A percentile compares a stretch with the other conserved stretches of the same genome.
These are phyloP conservation scores for Toxotes chatareus DNA, from an alignment of 2,113 vertebrate genomes.

Conservation along the genomic window DNA sequence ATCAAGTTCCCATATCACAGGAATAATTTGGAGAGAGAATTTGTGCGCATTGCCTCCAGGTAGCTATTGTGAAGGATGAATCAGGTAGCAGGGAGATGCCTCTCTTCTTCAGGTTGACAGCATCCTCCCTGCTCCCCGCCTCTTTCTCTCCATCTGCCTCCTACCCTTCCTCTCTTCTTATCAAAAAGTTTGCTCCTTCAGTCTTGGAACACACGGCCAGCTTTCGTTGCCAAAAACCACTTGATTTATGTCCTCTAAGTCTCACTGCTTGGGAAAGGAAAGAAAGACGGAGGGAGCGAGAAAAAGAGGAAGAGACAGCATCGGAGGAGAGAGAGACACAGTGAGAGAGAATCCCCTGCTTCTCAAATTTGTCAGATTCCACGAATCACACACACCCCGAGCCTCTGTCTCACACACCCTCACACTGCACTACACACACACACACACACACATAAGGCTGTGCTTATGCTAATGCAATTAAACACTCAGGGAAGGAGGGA, in stretches of 20 bases:
- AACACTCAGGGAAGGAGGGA: conserved; percentile 58
- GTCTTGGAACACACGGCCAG: conserved; percentile 19
- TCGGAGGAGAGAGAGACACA: conserved; percentile 24
- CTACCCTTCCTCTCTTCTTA: neutral
- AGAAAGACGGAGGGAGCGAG: neutral
- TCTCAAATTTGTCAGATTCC: conserved; percentile 56
- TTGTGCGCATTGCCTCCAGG: neutral
- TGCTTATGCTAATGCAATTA: conserved; percentile 76
- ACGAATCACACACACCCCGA: conserved; percentile 7
- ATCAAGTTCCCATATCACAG: neutral
- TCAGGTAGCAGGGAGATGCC: neutral
- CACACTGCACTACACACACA: neutral
- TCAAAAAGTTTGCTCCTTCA: conserved; percentile 28
- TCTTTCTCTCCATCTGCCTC: conserved; percentile 7
- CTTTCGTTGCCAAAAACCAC: conserved; percentile 27
- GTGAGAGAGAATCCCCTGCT: conserved; percentile 35
- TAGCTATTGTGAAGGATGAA: neutral
- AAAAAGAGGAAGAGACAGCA: conserved; percentile 4
- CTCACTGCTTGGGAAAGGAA: neutral
- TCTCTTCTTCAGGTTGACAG: neutral
- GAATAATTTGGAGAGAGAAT: neutral
- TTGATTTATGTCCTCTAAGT: conserved; percentile 45
- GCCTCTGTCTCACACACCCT: no score
- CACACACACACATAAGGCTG: conserved; percentile 17
- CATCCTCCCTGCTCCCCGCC: neutral